phyloP scores from a whole-genome alignment of 2,888 invertebrate genomes.

The Antheraea yamamai region DNA sequence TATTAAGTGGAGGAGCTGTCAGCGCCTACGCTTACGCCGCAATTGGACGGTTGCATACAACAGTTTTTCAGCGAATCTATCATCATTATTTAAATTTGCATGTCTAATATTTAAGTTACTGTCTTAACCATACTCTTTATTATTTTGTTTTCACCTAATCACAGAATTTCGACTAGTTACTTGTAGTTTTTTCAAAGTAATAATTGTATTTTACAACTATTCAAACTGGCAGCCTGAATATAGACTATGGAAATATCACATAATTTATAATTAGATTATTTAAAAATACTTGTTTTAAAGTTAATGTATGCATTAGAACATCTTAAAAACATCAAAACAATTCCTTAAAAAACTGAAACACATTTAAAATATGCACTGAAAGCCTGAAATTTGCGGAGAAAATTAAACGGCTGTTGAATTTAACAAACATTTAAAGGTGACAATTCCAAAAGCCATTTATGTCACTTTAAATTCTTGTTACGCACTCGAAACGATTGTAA shows the following conservation, averaged over 20 bases:
- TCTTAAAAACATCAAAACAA: constrained; percentile 41
- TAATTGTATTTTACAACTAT: background rate
- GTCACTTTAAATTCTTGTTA: constrained; percentile 52
- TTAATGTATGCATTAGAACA: constrained; percentile 47
- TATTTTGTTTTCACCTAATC: too few species aligned
- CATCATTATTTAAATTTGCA: constrained; percentile 16
- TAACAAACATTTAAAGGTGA: constrained; percentile 48
- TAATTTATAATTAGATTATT: constrained; percentile 23
- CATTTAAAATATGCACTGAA: constrained; percentile 10
- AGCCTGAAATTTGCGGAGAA: constrained; percentile 34
- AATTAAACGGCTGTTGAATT: constrained; percentile 36
- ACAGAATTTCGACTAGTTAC: too few species aligned
- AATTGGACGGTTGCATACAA: constrained; percentile 73
- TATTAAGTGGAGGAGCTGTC: constrained; percentile 80
- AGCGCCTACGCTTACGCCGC: constrained; percentile 75
- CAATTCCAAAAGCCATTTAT: constrained; percentile 48
- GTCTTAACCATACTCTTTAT: too few species aligned
- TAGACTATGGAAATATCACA: background rate
- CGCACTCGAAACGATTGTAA: constrained; percentile 29
- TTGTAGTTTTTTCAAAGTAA: background rate
- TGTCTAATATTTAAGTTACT: too few species aligned
- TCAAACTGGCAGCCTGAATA: background rate
- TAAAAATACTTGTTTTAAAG: constrained; percentile 30
- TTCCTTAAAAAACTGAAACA: constrained; percentile 32
- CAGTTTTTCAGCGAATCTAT: constrained; percentile 38